Percentiles rank a stretch among this genome's conserved stretches.
phyloP scores from a whole-genome alignment of 2,797 vertebrate species.

The Falco naumanni region DNA sequence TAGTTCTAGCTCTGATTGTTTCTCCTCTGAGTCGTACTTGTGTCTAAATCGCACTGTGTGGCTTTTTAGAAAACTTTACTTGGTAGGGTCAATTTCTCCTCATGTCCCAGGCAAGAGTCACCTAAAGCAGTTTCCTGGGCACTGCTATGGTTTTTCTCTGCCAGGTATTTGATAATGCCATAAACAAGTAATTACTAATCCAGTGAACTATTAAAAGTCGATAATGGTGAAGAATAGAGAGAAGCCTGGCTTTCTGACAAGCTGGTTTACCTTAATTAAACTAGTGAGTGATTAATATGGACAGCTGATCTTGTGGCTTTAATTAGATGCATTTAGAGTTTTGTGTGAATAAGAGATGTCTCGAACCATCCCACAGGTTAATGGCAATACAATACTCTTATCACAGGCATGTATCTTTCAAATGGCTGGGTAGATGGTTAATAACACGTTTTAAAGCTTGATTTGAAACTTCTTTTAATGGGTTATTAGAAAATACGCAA shows the following conservation, averaged over 20 bases:
- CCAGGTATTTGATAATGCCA: constrained; percentile 43
- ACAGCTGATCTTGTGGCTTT: constrained; percentile 72
- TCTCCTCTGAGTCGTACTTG: constrained; percentile 20
- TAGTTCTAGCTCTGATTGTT: not conserved
- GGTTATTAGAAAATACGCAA: constrained; percentile 44
- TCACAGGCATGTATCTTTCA: constrained; percentile 67
- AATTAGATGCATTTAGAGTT: constrained; percentile 73
- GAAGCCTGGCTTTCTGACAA: constrained; percentile 69
- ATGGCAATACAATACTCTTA: constrained; percentile 67
- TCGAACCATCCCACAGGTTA: constrained; percentile 63
- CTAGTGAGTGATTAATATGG: constrained; percentile 75
- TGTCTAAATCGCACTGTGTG: constrained; percentile 1
- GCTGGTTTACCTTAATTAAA: constrained; percentile 79
- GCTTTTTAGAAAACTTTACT: not conserved
- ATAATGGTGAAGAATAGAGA: constrained; percentile 70
- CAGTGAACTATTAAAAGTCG: constrained; percentile 65
- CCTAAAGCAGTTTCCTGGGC: constrained; percentile 16
- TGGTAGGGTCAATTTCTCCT: not conserved
- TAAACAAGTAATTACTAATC: constrained; percentile 69
- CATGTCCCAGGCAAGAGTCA: not conserved
- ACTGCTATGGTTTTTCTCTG: not conserved
- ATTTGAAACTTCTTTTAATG: constrained; percentile 65
- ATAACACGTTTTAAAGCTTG: constrained; percentile 72
- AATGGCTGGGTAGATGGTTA: constrained; percentile 68
- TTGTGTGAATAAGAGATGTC: constrained; percentile 68